These are phyloP conservation scores for Microcebus lehilahytsara DNA, from an alignment of 2,113 vertebrate genomes.

Conservation along the genomic window DNA sequence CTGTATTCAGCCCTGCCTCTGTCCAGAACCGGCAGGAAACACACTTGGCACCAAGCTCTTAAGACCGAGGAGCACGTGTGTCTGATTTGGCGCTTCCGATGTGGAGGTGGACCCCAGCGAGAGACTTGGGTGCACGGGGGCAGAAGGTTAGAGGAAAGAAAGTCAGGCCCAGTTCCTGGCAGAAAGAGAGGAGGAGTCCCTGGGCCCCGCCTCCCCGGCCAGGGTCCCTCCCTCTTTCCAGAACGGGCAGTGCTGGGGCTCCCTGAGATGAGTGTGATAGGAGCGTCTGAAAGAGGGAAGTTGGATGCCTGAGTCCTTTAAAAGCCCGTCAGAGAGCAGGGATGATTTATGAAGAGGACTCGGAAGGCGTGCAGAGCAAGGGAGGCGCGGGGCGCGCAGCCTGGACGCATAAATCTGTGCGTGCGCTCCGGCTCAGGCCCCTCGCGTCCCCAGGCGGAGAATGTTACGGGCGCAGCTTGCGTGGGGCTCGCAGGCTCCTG, in stretches of 20 bases:
- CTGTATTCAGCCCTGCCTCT: not conserved
- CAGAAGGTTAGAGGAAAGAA: not conserved
- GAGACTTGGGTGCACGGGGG: not conserved
- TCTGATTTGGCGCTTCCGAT: not conserved
- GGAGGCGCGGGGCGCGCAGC: not conserved
- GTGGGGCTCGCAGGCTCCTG: not conserved
- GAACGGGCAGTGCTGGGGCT: not conserved
- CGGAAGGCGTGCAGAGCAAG: not conserved
- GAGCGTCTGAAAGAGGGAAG: not conserved
- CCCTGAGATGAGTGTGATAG: not conserved
- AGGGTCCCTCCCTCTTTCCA: not conserved
- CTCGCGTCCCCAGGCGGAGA: not conserved
- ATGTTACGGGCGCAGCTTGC: not conserved
- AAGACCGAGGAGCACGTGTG: not conserved
- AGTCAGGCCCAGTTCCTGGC: too few relatives aligned
- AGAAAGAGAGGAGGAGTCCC: not conserved
- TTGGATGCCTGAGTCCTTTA: not conserved
- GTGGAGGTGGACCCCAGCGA: not conserved
- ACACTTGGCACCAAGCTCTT: not conserved
- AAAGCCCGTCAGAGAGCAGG: not conserved
- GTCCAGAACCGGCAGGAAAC: not conserved
- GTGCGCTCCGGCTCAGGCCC: not conserved
- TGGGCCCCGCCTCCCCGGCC: rapidly evolving
- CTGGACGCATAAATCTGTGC: not conserved
- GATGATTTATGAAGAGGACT: not conserved